phyloP scores from a whole-genome alignment of 2,888 invertebrate species.

The Stegophylla sp. region DNA sequence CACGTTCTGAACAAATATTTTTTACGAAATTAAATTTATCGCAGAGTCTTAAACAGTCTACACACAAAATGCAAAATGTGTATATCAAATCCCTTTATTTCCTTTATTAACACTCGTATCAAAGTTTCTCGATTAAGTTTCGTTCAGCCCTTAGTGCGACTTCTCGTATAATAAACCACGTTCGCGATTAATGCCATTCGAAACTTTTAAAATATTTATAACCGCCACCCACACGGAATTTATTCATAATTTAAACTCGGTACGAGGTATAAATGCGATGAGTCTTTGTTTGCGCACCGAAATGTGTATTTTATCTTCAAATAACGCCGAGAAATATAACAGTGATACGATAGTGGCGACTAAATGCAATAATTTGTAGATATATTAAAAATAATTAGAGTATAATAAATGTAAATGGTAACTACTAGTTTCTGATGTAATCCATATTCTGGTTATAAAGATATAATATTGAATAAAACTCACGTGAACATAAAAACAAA shows the following conservation, averaged over 20 bases:
- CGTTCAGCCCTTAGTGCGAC: not conserved
- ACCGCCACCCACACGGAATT: not conserved
- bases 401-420: too few relatives aligned
- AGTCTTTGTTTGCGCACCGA: too few relatives aligned
- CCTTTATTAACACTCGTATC: conserved; percentile 3
- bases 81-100: conserved; percentile 1
- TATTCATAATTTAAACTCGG: conserved; percentile 9
- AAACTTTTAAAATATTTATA: not conserved
- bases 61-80: not conserved
- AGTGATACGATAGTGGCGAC: too few relatives aligned
- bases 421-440: too few relatives aligned
- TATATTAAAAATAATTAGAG: too few relatives aligned
- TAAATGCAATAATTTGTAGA: too few relatives aligned
- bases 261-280: too few relatives aligned
- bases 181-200: conserved; percentile 18
- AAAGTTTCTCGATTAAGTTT: conserved; percentile 29
- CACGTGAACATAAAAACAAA: too few relatives aligned
- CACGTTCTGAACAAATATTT: conserved; percentile 13
- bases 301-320: too few relatives aligned
- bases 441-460: too few relatives aligned
- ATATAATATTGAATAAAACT: too few relatives aligned
- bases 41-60: not conserved
- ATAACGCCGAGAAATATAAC: too few relatives aligned
- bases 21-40: not conserved
- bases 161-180: not conserved